Base-by-base conservation (phyloP, 2,888 invertebrate genomes). In the Yponomeuta cagnagella region DNA sequence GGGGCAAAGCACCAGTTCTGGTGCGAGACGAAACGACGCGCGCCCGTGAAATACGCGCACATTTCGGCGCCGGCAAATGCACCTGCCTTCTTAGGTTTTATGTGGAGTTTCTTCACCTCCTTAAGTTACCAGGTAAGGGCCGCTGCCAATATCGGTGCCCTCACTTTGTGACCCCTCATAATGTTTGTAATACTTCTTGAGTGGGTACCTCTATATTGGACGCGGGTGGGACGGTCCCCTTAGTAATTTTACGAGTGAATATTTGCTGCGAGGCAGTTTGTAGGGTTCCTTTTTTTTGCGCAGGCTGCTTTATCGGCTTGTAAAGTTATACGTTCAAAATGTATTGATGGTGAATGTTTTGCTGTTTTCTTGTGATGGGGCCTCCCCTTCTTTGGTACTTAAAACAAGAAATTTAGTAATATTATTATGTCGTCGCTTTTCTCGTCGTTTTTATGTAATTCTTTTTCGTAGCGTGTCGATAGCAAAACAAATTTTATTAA, bases 81-180 rank as follows among this genome's bases (percentile, higher is more conserved):
- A 91, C 90, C 90, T 91, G 91, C 87, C 88, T 90, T 90, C 89
- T 89, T 88, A 89, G 84, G 89, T 90, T 91, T 91, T 91, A 91
- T 90, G 91, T 84, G 88, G 87, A 89, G 84, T 90, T 89, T 87
- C 86, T 88, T 88, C 90, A 90, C 90, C 90, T 90, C 87, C 89
- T 85, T 82, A 86, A 84, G 83, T 82, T 79, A 82, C 85, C 80
- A 80, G 82, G 86, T 83, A 85, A 89, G 88, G 89, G 86, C 87
- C 66, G 69, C 70, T 83, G 86, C 87, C 90, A 88, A 91, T 90
- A 90, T 89, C 84, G 86, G 83, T 85, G 84, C 86, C 88, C 88
- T 85, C 88, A 89, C 90, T 89, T 89, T 89, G 90, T 89, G 90
- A 90, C 90, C 90, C 90, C 87, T 90, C 89, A 88, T 91, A 91